These are phyloP conservation scores for Seladonia tumulorum DNA, from an alignment of 2,888 invertebrate species.

Conservation along the genomic window DNA sequence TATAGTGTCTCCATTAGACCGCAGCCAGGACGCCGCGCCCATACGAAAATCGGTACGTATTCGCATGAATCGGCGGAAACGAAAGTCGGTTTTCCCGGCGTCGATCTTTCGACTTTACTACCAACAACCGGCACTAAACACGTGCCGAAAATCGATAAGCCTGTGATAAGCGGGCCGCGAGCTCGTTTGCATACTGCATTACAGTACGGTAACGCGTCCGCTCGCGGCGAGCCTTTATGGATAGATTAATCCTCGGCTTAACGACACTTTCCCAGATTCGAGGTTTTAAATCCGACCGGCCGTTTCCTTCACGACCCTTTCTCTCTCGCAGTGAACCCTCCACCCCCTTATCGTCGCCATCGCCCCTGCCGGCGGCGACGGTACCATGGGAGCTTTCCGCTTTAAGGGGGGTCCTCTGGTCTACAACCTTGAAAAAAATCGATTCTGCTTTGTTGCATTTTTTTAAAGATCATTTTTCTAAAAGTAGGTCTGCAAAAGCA, in stretches of 20 bases:
- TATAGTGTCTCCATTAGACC: neutral
- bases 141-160: conserved; percentile 66
- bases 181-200: conserved; percentile 70
- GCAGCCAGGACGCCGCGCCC: neutral
- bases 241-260: conserved; percentile 61
- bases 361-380: neutral
- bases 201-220: conserved; percentile 47
- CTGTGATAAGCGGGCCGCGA: conserved; percentile 60
- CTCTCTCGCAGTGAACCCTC: neutral
- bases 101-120: conserved; percentile 62
- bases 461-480: neutral
- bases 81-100: conserved; percentile 38
- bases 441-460: neutral
- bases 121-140: conserved; percentile 54
- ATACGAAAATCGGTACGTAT: neutral
- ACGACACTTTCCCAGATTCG: conserved; percentile 54
- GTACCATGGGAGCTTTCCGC: neutral
- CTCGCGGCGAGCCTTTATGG: conserved; percentile 47
- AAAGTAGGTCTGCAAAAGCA: too few relatives aligned
- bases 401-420: neutral
- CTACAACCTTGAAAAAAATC: neutral
- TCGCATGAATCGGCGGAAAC: neutral
- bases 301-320: conserved; percentile 10
- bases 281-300: conserved; percentile 32
- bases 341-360: neutral